These are phyloP conservation scores for Dallia pectoralis DNA, from an alignment of 2,797 vertebrate genomes.

Conservation along the genomic window DNA sequence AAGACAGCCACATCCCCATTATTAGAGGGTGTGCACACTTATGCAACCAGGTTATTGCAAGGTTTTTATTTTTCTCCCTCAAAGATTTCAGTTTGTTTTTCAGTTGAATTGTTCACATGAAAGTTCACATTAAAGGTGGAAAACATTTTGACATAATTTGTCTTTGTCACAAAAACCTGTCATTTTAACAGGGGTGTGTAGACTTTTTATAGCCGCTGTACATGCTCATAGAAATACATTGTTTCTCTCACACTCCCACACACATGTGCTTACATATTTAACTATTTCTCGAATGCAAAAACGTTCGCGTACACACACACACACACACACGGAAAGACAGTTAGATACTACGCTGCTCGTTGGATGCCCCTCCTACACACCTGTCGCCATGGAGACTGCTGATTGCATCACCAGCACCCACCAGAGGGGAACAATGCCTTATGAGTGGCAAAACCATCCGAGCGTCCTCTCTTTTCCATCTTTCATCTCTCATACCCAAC, in stretches of 20 bases:
- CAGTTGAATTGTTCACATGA: too few relatives aligned
- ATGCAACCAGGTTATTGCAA: too few relatives aligned
- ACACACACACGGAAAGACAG: conserved; percentile 12
- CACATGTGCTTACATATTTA: neutral
- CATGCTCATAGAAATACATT: neutral
- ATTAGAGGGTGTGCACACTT: too few relatives aligned
- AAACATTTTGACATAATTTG: too few relatives aligned
- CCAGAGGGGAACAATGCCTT: conserved; percentile 29
- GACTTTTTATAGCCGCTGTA: too few relatives aligned
- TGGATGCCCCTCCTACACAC: conserved; percentile 66
- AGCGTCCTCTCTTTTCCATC: conserved; percentile 24
- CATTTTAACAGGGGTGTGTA: too few relatives aligned
- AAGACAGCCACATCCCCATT: too few relatives aligned
- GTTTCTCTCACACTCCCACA: neutral
- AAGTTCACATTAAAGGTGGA: too few relatives aligned
- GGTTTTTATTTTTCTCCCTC: too few relatives aligned
- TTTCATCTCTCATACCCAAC: conserved; percentile 53
- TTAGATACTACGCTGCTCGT: conserved; percentile 57
- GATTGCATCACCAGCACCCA: conserved; percentile 72
- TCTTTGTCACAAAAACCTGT: too few relatives aligned
- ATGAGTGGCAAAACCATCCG: conserved; percentile 50
- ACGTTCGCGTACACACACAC: conserved; percentile 12
- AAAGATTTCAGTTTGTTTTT: too few relatives aligned
- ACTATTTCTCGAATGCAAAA: neutral
- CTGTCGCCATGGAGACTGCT: conserved; percentile 72